Base-by-base conservation (phyloP, 2,888 invertebrate genomes). In the Thymelicus sylvestris region DNA sequence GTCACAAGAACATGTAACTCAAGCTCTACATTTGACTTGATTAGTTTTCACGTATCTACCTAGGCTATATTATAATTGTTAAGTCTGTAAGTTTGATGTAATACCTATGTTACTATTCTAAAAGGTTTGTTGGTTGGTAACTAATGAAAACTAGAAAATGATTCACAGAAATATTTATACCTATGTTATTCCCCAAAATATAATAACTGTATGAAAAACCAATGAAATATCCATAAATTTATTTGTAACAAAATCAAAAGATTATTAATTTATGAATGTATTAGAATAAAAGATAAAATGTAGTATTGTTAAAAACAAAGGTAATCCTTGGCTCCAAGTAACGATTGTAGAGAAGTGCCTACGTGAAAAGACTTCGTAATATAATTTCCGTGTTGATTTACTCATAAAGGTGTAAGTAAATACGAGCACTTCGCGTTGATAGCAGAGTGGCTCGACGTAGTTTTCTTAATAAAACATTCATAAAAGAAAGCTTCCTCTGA, bases 361-460 rank as follows among this genome's bases (percentile, higher is more conserved):
- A 61, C 67, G 67, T 67, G 62, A 55, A 62, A 62, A 62, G 66
- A 67, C 19, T 67, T 44, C 13, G 62, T 62, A 62, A 67, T 62
- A 41, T 31, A n/a, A 55, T 62, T 62, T 67, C 67, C 67, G 52
- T 31, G 67, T 67, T 52, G 50, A 52, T 52, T 52, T 52, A 67
- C 39, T 50, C 24, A 24, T 65, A 38, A 38, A 63, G 31, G 50
- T 24, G 47, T 66, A 31, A 38, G 57, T 31, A 44, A 19, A 55
- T 65, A 44, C 12, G 19, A 44, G 41, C 31, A 63, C 6, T 3
- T 47, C 48, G 7, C 44, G n/a, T 44, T 10, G 5, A 24, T 24
- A 13, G 0, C 7, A 47, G 19, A 19, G 24, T 48, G 7, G 31
- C 19, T 47, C 13, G 2, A 44, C 10, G 47, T 15, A 47, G 12